A percentile compares a stretch with the other conserved stretches of the same genome.
Evolutionary conservation across 2,797 vertebrate species (phyloP).

Genomic region (Dipus sagitta): DNA sequence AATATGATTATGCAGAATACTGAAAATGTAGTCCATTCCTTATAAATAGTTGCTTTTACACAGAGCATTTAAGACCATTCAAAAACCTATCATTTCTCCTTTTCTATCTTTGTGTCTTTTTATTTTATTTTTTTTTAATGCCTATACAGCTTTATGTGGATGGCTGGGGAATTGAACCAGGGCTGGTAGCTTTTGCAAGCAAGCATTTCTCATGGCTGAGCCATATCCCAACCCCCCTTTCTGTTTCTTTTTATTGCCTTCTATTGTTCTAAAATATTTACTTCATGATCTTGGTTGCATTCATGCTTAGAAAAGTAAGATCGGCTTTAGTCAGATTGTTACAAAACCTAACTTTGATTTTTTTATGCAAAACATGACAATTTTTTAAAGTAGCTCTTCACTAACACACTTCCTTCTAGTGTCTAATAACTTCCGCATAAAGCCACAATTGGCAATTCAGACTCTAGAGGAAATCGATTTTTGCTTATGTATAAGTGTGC

Average conservation of each 20-base stretch:
- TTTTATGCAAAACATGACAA: background rate
- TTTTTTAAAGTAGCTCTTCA: background rate
- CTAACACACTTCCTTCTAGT: background rate
- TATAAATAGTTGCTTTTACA: constrained; percentile 29
- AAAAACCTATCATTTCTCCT: background rate
- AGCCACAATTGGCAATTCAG: constrained; percentile 31
- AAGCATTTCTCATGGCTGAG: too few relatives aligned
- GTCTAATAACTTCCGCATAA: background rate
- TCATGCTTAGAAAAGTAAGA: background rate
- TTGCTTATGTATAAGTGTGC: too few relatives aligned
- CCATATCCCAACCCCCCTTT: background rate
- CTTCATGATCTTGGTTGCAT: constrained; percentile 19
- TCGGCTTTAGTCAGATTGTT: constrained; percentile 6
- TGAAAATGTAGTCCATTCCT: constrained; percentile 30
- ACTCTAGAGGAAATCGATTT: background rate
- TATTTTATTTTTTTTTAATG: background rate
- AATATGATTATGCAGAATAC: constrained; percentile 23
- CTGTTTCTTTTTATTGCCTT: constrained; percentile 4
- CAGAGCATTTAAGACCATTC: constrained; percentile 22
- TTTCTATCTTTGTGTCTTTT: background rate
- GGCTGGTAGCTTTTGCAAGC: too few relatives aligned
- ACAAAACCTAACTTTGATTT: background rate
- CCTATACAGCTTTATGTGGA: too few relatives aligned
- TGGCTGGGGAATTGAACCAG: too few relatives aligned
- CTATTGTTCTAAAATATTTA: background rate